Evolutionary conservation across 1,140 invertebrate genomes (phyloP).

Genomic region (Heliothis subflexa): DNA sequence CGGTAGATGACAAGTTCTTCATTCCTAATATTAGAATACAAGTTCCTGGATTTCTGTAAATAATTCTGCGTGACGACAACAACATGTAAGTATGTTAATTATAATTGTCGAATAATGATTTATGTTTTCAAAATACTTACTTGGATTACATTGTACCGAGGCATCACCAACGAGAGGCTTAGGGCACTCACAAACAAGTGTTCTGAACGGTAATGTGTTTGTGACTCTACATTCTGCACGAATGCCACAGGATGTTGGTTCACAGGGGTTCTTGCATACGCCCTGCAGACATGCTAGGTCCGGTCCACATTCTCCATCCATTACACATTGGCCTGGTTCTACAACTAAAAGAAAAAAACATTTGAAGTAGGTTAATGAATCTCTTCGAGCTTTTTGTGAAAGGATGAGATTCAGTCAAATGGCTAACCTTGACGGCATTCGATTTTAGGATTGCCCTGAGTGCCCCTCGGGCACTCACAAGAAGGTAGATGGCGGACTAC

Average conservation of each 20-base stretch:
- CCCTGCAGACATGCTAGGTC: constrained; percentile 94
- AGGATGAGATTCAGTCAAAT: constrained; percentile 9
- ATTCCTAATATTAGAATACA: background rate
- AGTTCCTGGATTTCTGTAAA: constrained; percentile 15
- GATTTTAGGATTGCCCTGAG: constrained; percentile 91
- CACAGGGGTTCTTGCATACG: constrained; percentile 94
- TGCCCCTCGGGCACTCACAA: constrained; percentile 94
- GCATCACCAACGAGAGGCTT: constrained; percentile 94
- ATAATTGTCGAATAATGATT: background rate
- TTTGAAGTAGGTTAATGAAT: background rate
- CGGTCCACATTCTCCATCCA: constrained; percentile 94
- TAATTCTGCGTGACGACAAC: background rate
- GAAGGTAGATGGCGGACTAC: constrained; percentile 92
- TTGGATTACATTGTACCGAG: constrained; percentile 92
- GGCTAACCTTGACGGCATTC: constrained; percentile 88
- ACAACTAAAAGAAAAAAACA: constrained; percentile 38
- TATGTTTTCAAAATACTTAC: constrained; percentile 83
- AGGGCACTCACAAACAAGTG: constrained; percentile 94
- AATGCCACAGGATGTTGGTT: constrained; percentile 92
- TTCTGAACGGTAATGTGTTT: constrained; percentile 93
- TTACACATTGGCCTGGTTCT: constrained; percentile 86
- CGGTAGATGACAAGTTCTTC: background rate
- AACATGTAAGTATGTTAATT: background rate
- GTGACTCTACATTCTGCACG: constrained; percentile 93
- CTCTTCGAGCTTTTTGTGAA: background rate